Evolutionary conservation across 1,140 invertebrate species (phyloP).

Genomic region (Cotesia chilonis): DNA sequence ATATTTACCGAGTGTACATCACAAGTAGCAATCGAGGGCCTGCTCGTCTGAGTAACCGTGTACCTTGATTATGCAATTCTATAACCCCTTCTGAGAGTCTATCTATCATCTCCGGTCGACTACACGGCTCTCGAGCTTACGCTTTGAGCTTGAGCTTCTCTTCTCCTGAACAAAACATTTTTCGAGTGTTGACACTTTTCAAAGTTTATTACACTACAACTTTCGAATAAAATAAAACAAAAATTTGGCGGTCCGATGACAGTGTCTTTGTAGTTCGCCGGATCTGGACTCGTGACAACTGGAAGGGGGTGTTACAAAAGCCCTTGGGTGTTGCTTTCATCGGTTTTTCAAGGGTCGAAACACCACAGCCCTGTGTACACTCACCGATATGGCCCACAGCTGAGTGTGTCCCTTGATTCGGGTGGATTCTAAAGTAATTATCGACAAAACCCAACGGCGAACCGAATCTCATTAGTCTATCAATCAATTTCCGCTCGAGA

Average conservation of each 20-base stretch:
- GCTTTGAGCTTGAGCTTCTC: no score
- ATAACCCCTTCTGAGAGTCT: slow-evolving; percentile 21
- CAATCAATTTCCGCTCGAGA: slow-evolving; percentile 26
- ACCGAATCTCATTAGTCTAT: slow-evolving; percentile 38
- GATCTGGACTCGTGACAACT: no score
- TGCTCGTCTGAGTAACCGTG: slow-evolving; percentile 31
- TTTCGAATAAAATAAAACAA: no score
- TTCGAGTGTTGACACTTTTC: slow-evolving; percentile 6
- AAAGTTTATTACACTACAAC: background rate
- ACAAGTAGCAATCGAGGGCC: slow-evolving; percentile 24
- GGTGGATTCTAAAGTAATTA: slow-evolving; percentile 34
- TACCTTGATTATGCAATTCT: slow-evolving; percentile 40
- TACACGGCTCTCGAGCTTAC: no score
- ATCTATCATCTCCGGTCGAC: slow-evolving; percentile 13
- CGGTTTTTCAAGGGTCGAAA: background rate
- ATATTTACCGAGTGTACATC: slow-evolving; percentile 37
- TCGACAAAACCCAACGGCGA: slow-evolving; percentile 21
- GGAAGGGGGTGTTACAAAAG: no score
- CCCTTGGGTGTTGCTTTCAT: background rate
- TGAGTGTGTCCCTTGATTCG: slow-evolving; percentile 19
- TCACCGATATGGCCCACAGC: background rate
- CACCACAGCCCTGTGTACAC: background rate
- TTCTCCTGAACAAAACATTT: background rate
- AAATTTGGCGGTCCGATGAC: no score
- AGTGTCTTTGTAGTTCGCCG: no score